Conservation (phyloP, 2,113 vertebrate species). For the Leptosomus discolor region DNA sequence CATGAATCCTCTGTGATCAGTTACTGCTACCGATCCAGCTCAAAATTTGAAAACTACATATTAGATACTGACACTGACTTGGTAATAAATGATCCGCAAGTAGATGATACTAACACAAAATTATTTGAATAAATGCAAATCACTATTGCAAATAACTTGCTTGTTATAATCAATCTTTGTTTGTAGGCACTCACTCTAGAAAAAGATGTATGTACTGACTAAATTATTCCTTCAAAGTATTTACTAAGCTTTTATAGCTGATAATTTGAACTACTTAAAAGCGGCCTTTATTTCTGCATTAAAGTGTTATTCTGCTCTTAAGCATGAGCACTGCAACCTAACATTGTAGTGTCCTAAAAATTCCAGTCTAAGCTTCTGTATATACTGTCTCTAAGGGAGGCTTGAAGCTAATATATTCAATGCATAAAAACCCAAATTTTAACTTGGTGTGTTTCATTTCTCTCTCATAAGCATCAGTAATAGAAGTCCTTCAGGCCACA, state of each 20-base stretch:
- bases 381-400: not conserved
- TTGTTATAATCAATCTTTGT: not conserved
- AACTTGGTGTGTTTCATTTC: not conserved
- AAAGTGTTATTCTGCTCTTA: not conserved
- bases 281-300: not conserved
- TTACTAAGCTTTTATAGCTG: not conserved
- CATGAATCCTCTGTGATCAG: not conserved
- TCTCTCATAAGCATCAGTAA: not conserved
- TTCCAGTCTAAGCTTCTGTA: not conserved
- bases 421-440: conserved; percentile 1
- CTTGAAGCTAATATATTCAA: not conserved
- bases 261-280: not conserved
- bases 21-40: not conserved
- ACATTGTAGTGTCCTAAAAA: not conserved
- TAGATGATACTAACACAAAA: not conserved
- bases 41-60: not conserved
- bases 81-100: not conserved
- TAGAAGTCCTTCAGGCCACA: conserved; percentile 2
- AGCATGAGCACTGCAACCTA: not conserved
- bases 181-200: not conserved
- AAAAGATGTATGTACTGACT: not conserved
- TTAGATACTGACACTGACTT: not conserved
- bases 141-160: not conserved
- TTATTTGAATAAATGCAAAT: not conserved
- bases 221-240: not conserved